A percentile compares a stretch with the other conserved stretches of the same genome.
These are phyloP conservation scores for Poecilia velifera DNA, from an alignment of 2,797 vertebrate species.

Conservation along the genomic window DNA sequence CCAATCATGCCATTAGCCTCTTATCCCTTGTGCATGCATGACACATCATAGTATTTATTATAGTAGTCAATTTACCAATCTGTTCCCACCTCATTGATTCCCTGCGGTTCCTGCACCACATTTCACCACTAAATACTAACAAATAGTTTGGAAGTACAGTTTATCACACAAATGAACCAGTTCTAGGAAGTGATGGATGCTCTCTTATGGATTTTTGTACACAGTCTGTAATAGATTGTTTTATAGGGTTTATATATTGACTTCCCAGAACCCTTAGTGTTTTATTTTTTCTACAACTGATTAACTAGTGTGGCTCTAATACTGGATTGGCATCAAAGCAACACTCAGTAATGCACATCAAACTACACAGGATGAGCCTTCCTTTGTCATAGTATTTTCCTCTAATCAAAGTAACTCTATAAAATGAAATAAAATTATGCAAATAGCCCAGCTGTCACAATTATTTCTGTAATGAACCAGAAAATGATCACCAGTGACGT, in stretches of 20 bases:
- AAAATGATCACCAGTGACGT: slow-evolving; percentile 19
- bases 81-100: slow-evolving; percentile 3
- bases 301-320: slow-evolving; percentile 36
- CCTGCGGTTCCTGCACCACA: slow-evolving; percentile 9
- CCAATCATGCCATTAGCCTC: slow-evolving; percentile 54
- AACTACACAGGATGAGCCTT: slow-evolving; percentile 27
- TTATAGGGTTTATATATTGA: slow-evolving; percentile 41
- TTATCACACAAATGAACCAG: slow-evolving; percentile 24
- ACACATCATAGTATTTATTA: slow-evolving; percentile 18
- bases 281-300: slow-evolving; percentile 10
- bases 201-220: slow-evolving; percentile 42
- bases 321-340: slow-evolving; percentile 65
- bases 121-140: slow-evolving; percentile 10
- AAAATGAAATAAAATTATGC: slow-evolving; percentile 35
- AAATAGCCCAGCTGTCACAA: slow-evolving; percentile 33
- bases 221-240: slow-evolving; percentile 26
- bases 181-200: slow-evolving; percentile 42
- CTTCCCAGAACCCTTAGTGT: slow-evolving; percentile 37
- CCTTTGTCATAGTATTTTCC: slow-evolving; percentile 45
- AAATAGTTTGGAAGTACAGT: slow-evolving; percentile 5
- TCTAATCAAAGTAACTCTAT: slow-evolving; percentile 23
- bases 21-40: slow-evolving; percentile 48
- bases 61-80: neutral
- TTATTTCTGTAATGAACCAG: slow-evolving; percentile 23
- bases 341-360: slow-evolving; percentile 47